Conservation (phyloP, 37 sponge, comb jelly and placozoan genomes). For the Cliona cf. orientalis region DNA sequence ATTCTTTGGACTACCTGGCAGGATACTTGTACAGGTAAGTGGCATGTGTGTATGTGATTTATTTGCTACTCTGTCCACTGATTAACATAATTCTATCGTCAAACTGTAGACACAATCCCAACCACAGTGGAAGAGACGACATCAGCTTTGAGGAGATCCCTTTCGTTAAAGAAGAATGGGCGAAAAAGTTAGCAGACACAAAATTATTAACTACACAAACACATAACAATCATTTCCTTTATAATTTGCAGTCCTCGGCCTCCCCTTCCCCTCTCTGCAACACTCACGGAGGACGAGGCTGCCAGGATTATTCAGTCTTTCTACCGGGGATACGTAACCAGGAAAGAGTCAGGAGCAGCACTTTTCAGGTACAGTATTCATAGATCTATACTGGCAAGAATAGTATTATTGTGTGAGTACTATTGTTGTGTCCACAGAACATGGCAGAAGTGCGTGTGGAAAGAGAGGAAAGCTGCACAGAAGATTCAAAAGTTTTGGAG, state of each 20-base stretch:
- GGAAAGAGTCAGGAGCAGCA: not conserved
- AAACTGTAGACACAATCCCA: slow-evolving; percentile 61
- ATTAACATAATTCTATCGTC: not conserved
- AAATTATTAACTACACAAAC: not conserved
- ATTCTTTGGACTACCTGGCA: slow-evolving; percentile 75
- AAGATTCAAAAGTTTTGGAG: slow-evolving; percentile 77
- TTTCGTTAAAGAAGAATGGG: slow-evolving; percentile 82
- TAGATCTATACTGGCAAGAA: not conserved
- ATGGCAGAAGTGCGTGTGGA: slow-evolving; percentile 59
- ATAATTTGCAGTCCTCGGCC: slow-evolving; percentile 76
- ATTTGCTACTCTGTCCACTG: not conserved
- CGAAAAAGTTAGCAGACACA: slow-evolving; percentile 48
- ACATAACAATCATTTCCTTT: not conserved
- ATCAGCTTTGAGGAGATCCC: slow-evolving; percentile 64
- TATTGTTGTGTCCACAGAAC: slow-evolving; percentile 27
- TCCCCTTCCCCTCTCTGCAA: slow-evolving; percentile 82
- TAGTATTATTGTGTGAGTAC: not conserved
- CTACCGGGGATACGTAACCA: slow-evolving; percentile 71
- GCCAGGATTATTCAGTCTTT: slow-evolving; percentile 82
- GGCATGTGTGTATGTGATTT: slow-evolving; percentile 2
- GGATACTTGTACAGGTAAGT: slow-evolving; percentile 76
- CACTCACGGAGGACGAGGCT: slow-evolving; percentile 88
- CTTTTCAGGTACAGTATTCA: slow-evolving; percentile 13
- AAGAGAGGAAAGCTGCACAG: slow-evolving; percentile 63
- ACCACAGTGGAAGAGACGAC: slow-evolving; percentile 37